These are phyloP conservation scores for Peromyscus aztecus DNA, from an alignment of 2,797 vertebrate species.

Conservation along the genomic window DNA sequence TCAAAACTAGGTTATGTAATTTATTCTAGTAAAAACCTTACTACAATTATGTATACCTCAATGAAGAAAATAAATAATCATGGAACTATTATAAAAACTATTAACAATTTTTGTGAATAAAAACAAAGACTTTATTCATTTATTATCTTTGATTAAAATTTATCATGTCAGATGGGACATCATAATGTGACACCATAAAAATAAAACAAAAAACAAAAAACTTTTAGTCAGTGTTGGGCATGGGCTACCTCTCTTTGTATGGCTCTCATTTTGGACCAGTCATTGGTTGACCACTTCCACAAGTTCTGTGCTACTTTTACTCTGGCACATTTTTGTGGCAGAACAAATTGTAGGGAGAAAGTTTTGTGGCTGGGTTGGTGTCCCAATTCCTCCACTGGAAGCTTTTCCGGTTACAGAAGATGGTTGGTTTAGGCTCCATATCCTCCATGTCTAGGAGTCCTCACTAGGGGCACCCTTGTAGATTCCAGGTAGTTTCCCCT, in stretches of 20 bases:
- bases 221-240: not conserved
- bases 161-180: conserved; percentile 12
- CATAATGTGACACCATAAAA: not conserved
- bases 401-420: not conserved
- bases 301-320: not conserved
- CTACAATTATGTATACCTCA: not conserved
- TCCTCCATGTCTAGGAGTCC: not conserved
- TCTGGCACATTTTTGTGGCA: not conserved
- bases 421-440: not conserved
- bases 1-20: not conserved
- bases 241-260: not conserved
- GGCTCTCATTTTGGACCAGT: not conserved
- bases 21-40: conserved; percentile 54
- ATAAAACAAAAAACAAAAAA: not conserved
- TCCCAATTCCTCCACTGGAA: not conserved
- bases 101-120: conserved; percentile 5
- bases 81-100: not conserved
- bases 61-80: conserved; percentile 43
- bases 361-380: not conserved
- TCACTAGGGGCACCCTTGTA: not conserved
- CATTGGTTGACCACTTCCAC: not conserved
- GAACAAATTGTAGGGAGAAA: not conserved
- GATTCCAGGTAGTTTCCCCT: not conserved
- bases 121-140: not conserved
- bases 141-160: conserved; percentile 28